phyloP scores from a whole-genome alignment of 2,888 invertebrate species.

The Clivina fossor region DNA sequence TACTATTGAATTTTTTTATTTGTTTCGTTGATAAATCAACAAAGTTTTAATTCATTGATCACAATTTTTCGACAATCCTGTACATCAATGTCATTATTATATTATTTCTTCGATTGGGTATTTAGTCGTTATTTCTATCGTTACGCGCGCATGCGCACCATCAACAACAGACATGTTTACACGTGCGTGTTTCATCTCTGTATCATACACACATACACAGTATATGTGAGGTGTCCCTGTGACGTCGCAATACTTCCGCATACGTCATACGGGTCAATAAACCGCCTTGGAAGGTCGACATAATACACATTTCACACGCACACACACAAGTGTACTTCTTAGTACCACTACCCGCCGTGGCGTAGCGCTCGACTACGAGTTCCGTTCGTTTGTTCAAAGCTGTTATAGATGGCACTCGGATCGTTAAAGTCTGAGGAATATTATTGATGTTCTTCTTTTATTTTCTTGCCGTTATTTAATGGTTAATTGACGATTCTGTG shows the following conservation, averaged over 20 bases:
- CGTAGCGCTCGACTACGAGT: slow-evolving; percentile 42
- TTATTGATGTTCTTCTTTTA: no score
- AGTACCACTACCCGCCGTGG: slow-evolving; percentile 47
- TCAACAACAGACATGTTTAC: background rate
- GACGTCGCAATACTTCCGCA: slow-evolving; percentile 52
- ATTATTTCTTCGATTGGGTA: no score
- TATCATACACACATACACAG: slow-evolving; percentile 5
- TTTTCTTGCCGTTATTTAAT: no score
- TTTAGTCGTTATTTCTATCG: no score
- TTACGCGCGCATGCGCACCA: background rate
- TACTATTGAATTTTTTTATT: no score
- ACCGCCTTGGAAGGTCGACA: slow-evolving; percentile 56
- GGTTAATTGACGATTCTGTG: no score
- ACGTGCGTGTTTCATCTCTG: background rate
- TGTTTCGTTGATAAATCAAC: no score
- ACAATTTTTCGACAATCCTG: no score
- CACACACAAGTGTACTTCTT: slow-evolving; percentile 29
- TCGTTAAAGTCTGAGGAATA: slow-evolving; percentile 6
- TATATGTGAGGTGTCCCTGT: slow-evolving; percentile 36
- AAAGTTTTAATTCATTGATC: no score
- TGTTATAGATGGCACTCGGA: slow-evolving; percentile 13
- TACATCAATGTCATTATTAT: no score
- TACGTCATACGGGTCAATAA: slow-evolving; percentile 55
- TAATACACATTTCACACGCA: no score
- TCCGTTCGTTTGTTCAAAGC: background rate